Percentiles rank a stretch among this genome's conserved stretches.
These are phyloP conservation scores for Orius insidiosus DNA, from an alignment of 1,140 invertebrate species.

Conservation along the genomic window DNA sequence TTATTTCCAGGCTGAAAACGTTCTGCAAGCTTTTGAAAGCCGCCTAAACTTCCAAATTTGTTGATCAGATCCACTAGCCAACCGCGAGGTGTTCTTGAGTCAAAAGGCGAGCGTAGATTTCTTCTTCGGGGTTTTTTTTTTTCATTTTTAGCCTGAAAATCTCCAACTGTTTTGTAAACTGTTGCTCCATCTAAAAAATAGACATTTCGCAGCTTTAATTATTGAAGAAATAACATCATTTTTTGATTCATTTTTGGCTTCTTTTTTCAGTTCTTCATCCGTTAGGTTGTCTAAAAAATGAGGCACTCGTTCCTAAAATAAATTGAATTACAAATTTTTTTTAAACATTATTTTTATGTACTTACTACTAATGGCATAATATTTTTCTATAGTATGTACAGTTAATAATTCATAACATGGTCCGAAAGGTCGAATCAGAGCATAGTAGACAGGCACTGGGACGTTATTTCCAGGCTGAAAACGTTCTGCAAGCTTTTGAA, in stretches of 20 bases:
- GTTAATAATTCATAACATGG: conserved; percentile 84
- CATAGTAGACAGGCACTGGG: conserved; percentile 62
- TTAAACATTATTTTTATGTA: too few relatives aligned
- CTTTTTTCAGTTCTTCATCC: conserved; percentile 93
- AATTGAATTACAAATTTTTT: neutral
- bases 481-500: conserved; percentile 69
- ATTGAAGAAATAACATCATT: conserved; percentile 82
- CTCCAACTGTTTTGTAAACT: too few relatives aligned
- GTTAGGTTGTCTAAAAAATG: conserved; percentile 81
- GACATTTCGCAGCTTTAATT: conserved; percentile 70
- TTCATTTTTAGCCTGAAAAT: too few relatives aligned
- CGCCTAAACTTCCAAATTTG: conserved; percentile 72
- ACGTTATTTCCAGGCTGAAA: conserved; percentile 60
- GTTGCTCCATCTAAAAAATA: too few relatives aligned
- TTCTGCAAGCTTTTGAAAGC: conserved; percentile 75
- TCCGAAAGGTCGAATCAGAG: conserved; percentile 78
- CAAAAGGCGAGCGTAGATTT: conserved; percentile 63
- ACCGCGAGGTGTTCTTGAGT: conserved; percentile 59
- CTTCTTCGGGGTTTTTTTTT: conserved; percentile 49
- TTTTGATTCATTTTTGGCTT: conserved; percentile 89
- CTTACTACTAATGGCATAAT: conserved; percentile 79
- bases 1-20: conserved; percentile 60
- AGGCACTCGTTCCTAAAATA: conserved; percentile 76
- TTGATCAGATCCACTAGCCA: conserved; percentile 95
- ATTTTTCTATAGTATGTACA: conserved; percentile 74